Evolutionary conservation across 2,113 vertebrate species (phyloP), one percentile per base, ranked within the genome.

Genomic region (Morone saxatilis): DNA sequence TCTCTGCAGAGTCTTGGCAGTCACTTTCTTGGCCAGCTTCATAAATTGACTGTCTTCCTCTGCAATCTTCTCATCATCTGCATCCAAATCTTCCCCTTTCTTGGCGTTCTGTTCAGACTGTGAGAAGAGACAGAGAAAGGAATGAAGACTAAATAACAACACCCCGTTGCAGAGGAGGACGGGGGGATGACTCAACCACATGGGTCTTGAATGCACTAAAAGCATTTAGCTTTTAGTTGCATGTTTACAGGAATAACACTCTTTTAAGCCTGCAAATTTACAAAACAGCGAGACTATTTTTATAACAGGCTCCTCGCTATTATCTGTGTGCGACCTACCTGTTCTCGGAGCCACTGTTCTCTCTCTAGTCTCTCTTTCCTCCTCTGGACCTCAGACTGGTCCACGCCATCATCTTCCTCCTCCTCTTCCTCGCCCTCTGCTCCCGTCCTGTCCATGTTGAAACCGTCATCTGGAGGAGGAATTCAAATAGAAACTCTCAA

Each of bases 21-120:
- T 98, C 59, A 97, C 89, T 88, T 98, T 99, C 89, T 97, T 98
- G 59, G 98, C 98, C 57, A 99, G 89, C 86, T 97, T 97, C 98
- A 99, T 99, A 73, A 99, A 99, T 9, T 95, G 95, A 67, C 97
- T 99, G 59, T 97, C 95, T 83, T 97, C 95, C 65, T 96, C 97
- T 53, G 93, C 96, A 1, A 97, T 92, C 53, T 96, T 94, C 60
- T 97, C 96, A 1, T 96, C 94, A 1, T 97, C 97, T 11, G 47
- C 89, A 5, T 95, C 94, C 57, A 88, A 19, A 11, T 91, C 88
- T 1, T 80, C 80, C 9, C 82, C 91, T 78, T 88, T 95, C 83
- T 90, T 94, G 57, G 81, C 72, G 40, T 95, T 96, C 66, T 97
- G 95, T 84, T 97, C 95, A 9, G 94, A 94, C 95, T 97, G 86